Percentiles rank a stretch among this genome's conserved stretches.
Evolutionary conservation across 2,888 invertebrate genomes (phyloP).

Genomic region (Carcina quercana): DNA sequence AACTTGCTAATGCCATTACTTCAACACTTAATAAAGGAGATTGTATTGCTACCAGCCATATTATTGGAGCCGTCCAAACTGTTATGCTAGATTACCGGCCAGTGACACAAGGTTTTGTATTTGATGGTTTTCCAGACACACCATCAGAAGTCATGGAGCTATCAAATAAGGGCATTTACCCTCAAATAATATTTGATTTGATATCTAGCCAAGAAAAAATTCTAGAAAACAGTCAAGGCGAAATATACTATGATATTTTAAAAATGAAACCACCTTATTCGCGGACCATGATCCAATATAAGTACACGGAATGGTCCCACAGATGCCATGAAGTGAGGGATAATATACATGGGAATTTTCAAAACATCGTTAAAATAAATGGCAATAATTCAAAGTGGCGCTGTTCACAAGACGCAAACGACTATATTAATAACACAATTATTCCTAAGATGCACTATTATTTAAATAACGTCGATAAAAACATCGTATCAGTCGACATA

Average conservation of each 20-base stretch:
- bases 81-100: constrained; percentile 59
- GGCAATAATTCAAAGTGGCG: constrained; percentile 72
- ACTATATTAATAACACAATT: constrained; percentile 41
- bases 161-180: constrained; percentile 66
- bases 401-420: constrained; percentile 56
- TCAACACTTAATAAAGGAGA: constrained; percentile 50
- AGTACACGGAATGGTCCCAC: constrained; percentile 54
- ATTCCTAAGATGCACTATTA: constrained; percentile 67
- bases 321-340: constrained; percentile 40
- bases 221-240: constrained; percentile 48
- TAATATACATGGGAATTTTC: constrained; percentile 70
- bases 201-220: constrained; percentile 41
- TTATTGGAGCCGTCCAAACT: constrained; percentile 70
- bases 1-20: constrained; percentile 56
- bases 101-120: constrained; percentile 72
- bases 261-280: constrained; percentile 50
- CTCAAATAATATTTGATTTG: constrained; percentile 73
- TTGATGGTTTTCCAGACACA: constrained; percentile 76
- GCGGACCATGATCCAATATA: constrained; percentile 45
- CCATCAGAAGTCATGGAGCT: constrained; percentile 66
- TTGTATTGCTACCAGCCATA: constrained; percentile 48
- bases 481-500: constrained; percentile 60
- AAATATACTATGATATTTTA: constrained; percentile 39
- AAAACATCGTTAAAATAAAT: constrained; percentile 66
- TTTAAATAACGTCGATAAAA: constrained; percentile 53